Percentiles rank a stretch among this genome's conserved stretches.
Evolutionary conservation across 92 coral and sea anemone species (phyloP).

Genomic region (Phymanthus crucifer): DNA sequence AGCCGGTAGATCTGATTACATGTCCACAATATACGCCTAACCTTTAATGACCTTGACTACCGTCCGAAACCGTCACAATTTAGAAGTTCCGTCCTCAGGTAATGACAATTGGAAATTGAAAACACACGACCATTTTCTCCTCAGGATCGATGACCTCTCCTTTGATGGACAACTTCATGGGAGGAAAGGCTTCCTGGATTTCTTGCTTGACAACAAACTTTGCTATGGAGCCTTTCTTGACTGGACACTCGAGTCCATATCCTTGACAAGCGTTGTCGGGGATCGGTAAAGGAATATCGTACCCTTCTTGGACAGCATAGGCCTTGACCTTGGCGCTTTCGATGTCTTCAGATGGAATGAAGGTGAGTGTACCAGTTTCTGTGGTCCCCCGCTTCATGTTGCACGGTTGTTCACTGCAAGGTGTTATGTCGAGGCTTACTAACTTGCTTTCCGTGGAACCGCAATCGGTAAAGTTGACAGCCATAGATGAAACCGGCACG

Average conservation of each 20-base stretch:
- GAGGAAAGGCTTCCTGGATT: constrained; percentile 26
- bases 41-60: not conserved
- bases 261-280: constrained; percentile 48
- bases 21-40: not conserved
- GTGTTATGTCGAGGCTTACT: constrained; percentile 42
- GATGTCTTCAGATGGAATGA: constrained; percentile 41
- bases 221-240: constrained; percentile 20
- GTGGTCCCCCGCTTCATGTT: constrained; percentile 41
- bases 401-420: constrained; percentile 54
- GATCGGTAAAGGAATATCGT: constrained; percentile 36
- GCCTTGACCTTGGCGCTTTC: constrained; percentile 45
- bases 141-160: constrained; percentile 43
- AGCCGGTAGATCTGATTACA: too few relatives aligned
- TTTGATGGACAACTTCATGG: constrained; percentile 20
- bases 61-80: not conserved
- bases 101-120: constrained; percentile 19
- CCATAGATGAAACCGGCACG: constrained; percentile 22
- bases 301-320: constrained; percentile 17
- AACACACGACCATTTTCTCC: constrained; percentile 26
- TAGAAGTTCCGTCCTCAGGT: not conserved
- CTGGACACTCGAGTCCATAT: constrained; percentile 37
- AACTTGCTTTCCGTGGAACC: constrained; percentile 47
- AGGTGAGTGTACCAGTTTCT: constrained; percentile 38
- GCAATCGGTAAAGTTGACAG: constrained; percentile 45
- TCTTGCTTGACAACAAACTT: constrained; percentile 37